A percentile compares a stretch with the other conserved stretches of the same genome.
Conservation (phyloP, 2,888 invertebrate species). For the Agrotis puta region DNA sequence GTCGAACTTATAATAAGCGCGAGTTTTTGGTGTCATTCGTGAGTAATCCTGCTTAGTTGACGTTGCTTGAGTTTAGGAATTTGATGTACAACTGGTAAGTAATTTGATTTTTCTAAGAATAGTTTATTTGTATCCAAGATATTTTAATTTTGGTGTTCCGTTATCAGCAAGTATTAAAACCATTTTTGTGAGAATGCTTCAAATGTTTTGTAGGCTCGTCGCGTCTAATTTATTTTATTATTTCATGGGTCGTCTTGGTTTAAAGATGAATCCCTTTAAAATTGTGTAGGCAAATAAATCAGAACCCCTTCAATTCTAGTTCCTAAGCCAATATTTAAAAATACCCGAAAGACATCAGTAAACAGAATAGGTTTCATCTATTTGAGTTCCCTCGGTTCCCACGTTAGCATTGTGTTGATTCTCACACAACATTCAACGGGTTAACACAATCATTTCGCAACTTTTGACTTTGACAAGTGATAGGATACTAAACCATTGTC, state of each 20-base stretch:
- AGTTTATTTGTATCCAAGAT: background rate
- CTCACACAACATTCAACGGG: constrained; percentile 54
- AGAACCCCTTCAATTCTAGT: constrained; percentile 58
- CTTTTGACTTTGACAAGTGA: constrained; percentile 44
- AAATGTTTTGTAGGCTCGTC: background rate
- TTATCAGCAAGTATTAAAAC: background rate
- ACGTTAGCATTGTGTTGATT: constrained; percentile 61
- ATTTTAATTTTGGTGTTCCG: constrained; percentile 2
- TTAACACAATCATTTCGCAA: constrained; percentile 50
- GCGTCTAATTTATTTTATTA: background rate
- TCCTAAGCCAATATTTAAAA: constrained; percentile 72
- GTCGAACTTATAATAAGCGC: constrained; percentile 37
- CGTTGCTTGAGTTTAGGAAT: constrained; percentile 6
- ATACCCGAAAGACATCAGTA: constrained; percentile 66
- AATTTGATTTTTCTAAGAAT: background rate
- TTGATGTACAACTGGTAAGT: background rate
- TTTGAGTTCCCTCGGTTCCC: constrained; percentile 70
- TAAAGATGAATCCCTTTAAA: constrained; percentile 9
- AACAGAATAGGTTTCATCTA: constrained; percentile 68
- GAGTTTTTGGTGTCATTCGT: constrained; percentile 20
- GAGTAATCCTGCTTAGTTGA: constrained; percentile 17
- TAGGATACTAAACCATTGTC: constrained; percentile 44
- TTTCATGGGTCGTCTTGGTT: background rate
- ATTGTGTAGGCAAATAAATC: constrained; percentile 26
- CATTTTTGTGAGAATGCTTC: background rate